A percentile compares a stretch with the other conserved stretches of the same genome.
Conservation (phyloP, 2,797 vertebrate genomes). For the Hoplostethus mediterraneus region DNA sequence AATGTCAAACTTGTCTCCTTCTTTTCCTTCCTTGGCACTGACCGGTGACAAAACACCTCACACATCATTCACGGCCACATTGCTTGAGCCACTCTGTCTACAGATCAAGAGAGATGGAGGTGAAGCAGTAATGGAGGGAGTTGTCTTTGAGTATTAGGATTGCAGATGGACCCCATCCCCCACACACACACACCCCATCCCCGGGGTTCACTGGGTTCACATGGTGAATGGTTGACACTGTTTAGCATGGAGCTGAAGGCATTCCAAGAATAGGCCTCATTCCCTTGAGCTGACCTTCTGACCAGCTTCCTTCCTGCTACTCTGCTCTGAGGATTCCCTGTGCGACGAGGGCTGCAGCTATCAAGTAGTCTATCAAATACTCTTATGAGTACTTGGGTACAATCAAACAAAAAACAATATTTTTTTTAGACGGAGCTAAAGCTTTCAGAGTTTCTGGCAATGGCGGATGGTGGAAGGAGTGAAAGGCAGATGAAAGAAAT, state of each 20-base stretch:
- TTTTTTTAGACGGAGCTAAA: too few relatives aligned
- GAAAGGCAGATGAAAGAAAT: too few relatives aligned
- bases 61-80: neutral
- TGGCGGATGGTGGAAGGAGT: too few relatives aligned
- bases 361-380: too few relatives aligned
- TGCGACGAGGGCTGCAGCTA: too few relatives aligned
- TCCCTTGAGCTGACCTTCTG: slow-evolving; percentile 6
- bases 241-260: slow-evolving; percentile 5
- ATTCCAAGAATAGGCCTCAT: slow-evolving; percentile 33
- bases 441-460: too few relatives aligned
- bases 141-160: neutral
- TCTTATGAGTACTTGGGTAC: too few relatives aligned
- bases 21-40: neutral
- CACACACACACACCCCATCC: neutral
- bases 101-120: neutral
- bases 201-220: slow-evolving; percentile 52
- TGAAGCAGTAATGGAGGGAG: slow-evolving; percentile 11
- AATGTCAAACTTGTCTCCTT: neutral
- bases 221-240: slow-evolving; percentile 55
- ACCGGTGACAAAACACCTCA: neutral
- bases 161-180: neutral
- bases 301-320: slow-evolving; percentile 21
- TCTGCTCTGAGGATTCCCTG: slow-evolving; percentile 9
- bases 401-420: too few relatives aligned
- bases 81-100: neutral